A percentile compares a stretch with the other conserved stretches of the same genome.
phyloP scores from a whole-genome alignment of 2,888 invertebrate species.

The Phortica magna region DNA sequence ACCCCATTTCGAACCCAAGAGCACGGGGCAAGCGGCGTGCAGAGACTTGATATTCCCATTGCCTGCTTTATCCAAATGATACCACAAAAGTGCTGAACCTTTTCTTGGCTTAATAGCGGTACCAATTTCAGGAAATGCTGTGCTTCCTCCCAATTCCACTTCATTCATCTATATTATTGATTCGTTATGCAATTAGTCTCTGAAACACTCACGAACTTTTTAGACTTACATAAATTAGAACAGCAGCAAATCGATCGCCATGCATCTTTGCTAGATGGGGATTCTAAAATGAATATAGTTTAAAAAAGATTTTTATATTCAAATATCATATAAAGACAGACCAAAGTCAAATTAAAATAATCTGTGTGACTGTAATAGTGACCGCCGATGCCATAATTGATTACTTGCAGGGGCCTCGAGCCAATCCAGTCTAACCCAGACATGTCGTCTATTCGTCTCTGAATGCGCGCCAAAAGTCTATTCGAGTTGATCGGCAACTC shows the following conservation, averaged over 20 bases:
- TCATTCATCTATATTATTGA: no score
- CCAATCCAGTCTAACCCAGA: constrained; percentile 50
- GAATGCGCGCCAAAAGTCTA: constrained; percentile 44
- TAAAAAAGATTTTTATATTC: constrained; percentile 52
- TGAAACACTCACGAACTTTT: no score
- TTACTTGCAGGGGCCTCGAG: constrained; percentile 57
- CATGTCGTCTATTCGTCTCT: constrained; percentile 56
- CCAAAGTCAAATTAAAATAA: constrained; percentile 70
- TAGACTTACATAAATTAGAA: constrained; percentile 17
- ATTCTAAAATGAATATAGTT: not conserved
- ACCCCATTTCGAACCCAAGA: constrained; percentile 54
- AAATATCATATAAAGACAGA: constrained; percentile 45
- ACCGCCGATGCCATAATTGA: constrained; percentile 64
- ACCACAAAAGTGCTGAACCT: constrained; percentile 76
- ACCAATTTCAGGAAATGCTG: constrained; percentile 93
- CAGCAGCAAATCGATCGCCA: not conserved
- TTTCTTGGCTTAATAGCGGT: constrained; percentile 90
- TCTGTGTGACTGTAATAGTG: constrained; percentile 61
- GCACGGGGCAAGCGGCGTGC: constrained; percentile 51
- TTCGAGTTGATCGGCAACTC: constrained; percentile 10
- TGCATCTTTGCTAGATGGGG: not conserved
- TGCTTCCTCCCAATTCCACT: constrained; percentile 95
- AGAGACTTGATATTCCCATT: constrained; percentile 43
- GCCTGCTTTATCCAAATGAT: constrained; percentile 47
- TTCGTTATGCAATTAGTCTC: no score